Percentiles rank a stretch among this genome's conserved stretches.
These are phyloP conservation scores for Drosophila rellima DNA, from an alignment of 2,888 invertebrate species.

Conservation along the genomic window DNA sequence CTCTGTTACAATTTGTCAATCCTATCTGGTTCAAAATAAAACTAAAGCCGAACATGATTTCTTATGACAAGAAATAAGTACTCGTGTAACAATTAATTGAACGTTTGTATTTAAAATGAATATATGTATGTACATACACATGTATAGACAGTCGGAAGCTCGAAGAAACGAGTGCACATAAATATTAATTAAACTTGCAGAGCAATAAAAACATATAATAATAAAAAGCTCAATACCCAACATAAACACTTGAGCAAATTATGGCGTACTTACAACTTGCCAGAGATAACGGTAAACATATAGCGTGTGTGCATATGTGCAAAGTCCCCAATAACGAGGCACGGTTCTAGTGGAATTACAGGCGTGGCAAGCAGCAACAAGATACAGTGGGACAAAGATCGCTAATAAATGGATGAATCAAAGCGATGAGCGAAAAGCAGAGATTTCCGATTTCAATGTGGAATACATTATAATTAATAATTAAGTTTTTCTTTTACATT, in stretches of 20 bases:
- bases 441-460: not conserved
- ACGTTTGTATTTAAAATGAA: constrained; percentile 13
- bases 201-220: constrained; percentile 59
- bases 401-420: not conserved
- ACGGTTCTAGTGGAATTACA: constrained; percentile 45
- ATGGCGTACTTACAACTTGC: constrained; percentile 70
- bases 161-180: constrained; percentile 35
- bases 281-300: constrained; percentile 68
- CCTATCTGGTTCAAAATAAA: not conserved
- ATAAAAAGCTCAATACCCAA: constrained; percentile 57
- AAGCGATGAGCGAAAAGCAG: not conserved
- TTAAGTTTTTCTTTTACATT: too few species aligned
- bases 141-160: not conserved
- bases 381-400: constrained; percentile 31
- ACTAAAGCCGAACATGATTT: not conserved
- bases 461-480: too few species aligned
- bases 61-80: not conserved
- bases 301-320: constrained; percentile 51
- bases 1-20: not conserved
- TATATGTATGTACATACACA: too few species aligned
- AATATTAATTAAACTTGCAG: constrained; percentile 66
- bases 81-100: constrained; percentile 7
- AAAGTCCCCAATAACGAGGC: constrained; percentile 53
- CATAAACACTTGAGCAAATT: constrained; percentile 72
- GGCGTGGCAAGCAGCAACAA: constrained; percentile 27